These are phyloP conservation scores for Coccyzus lansbergi DNA, from an alignment of 2,797 vertebrate genomes.

Conservation along the genomic window DNA sequence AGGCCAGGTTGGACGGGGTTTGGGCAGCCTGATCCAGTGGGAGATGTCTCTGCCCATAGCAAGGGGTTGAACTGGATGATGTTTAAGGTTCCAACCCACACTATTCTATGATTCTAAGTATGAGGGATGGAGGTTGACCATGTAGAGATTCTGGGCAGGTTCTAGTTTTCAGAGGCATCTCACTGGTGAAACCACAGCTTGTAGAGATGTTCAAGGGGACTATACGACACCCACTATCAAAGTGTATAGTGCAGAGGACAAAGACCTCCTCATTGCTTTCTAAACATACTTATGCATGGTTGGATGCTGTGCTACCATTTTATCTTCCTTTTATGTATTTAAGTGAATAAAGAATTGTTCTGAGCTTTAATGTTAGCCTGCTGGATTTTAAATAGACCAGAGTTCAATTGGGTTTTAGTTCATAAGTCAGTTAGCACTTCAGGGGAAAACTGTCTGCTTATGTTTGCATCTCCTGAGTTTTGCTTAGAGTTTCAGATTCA, in stretches of 20 bases:
- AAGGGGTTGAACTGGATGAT: too few relatives aligned
- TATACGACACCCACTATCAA: neutral
- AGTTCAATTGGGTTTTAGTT: constrained; percentile 46
- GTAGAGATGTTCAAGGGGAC: neutral
- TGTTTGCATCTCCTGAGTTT: constrained; percentile 37
- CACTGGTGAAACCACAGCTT: neutral
- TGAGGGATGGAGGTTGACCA: neutral
- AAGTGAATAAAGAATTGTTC: neutral
- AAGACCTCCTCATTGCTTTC: neutral
- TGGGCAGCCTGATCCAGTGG: too few relatives aligned
- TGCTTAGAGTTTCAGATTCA: constrained; percentile 21
- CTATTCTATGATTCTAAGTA: too few relatives aligned
- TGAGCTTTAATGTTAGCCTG: constrained; percentile 11
- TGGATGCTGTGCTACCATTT: neutral
- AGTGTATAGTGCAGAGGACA: neutral
- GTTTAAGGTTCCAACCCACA: too few relatives aligned
- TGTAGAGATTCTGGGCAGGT: neutral
- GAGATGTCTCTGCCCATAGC: too few relatives aligned
- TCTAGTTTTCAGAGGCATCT: neutral
- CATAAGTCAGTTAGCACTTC: constrained; percentile 47
- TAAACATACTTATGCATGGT: neutral
- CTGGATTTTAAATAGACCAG: constrained; percentile 9
- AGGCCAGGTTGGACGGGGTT: too few relatives aligned
- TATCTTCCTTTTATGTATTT: neutral
- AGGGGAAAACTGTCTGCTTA: constrained; percentile 30